Base-by-base conservation (phyloP, 2,888 invertebrate species). In the Noctua comes region DNA sequence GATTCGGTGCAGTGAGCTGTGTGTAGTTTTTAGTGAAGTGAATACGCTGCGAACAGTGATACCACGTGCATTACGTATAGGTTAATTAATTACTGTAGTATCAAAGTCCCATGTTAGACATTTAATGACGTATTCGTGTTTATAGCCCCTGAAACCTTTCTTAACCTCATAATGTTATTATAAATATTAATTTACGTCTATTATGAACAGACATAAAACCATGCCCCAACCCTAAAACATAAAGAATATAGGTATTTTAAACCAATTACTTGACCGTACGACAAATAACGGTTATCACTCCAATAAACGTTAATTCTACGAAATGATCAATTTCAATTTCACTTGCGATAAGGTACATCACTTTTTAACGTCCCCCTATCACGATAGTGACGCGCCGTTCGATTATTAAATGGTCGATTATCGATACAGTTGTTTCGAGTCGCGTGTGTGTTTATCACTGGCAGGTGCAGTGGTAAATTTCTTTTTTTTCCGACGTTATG, bases 401-500 rank as follows among this genome's bases (percentile, higher is more conserved):
- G 92, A 91, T 89, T 91, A 91, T 91, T 91, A 92, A 91, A 92
- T 87, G 90, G 84, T 87, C 91, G 91, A 93, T 93, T 93, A 93
- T 94, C 94, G 94, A 94, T 94, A 93, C 91, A 91, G 93, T 94
- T 92, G 93, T 93, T 94, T 95, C 92, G 93, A 93, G 86, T 90
- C 90, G 95, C 93, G 95, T 94, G 95, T 94, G 93, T 89, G 90
- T 88, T 87, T 82, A 87, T 90, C 91, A 91, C 90, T 88, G 89
- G 93, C 94, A 94, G 95, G 93, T 94, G 94, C 86, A 89, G 83
- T 75, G 79, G 78, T 77, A 76, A 80, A 86, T 77, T 88, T 77
- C 74, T 82, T 89, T 88, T 86, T 77, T 83, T 87, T 87, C 86
- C 83, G 76, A 85, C 81, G 79, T 90, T 86, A 88, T 79, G 83